Base-by-base conservation (phyloP, 1,140 invertebrate genomes). In the Cecropterus lyciades region DNA sequence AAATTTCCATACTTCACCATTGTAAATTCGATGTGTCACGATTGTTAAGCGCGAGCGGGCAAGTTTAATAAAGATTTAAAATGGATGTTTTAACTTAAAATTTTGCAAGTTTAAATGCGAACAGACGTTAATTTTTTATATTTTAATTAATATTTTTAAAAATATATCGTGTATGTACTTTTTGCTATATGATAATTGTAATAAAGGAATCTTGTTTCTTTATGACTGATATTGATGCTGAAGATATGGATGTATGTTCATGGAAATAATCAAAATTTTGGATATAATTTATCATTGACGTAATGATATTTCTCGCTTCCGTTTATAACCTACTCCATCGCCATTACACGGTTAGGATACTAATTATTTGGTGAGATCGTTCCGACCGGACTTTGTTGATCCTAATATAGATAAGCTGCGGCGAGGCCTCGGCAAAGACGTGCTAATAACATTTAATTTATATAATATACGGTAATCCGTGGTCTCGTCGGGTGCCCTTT, bases 1-100 rank as follows among this genome's bases (percentile, higher is more conserved):
- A 80, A 82, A 83, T 84, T 81, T 75, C 75, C 73, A 73, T 77
- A 81, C 70, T 80, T 77, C 53, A 67, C 62, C 72, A 78, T 83
- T 69, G 74, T 82, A 77, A 79, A 81, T 69, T 30, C 14, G 48
- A 57, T 62, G 17, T 73, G 67, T 72, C 57, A 14, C 66, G 73
- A 74, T 55, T 60, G 14, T 67, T 33, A 62, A 48, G 55, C 42
- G 42, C 3, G 46, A 48, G 16, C 11, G 10, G 20, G 20, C 5
- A 24, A 24, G 5, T 5, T 24, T 24, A 24, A 3, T 24, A 3
- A 24, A 24, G 20, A n/a, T n/a, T n/a, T n/a, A n/a, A n/a, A n/a
- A n/a, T n/a, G n/a, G n/a, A n/a, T n/a, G n/a, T 24, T 24, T 24
- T 24, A 24, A 24, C 5, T 24, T 24, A 24, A 1, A 24, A 24